phyloP scores from a whole-genome alignment of 2,888 invertebrate genomes.

The Neoaliturus tenellus region DNA sequence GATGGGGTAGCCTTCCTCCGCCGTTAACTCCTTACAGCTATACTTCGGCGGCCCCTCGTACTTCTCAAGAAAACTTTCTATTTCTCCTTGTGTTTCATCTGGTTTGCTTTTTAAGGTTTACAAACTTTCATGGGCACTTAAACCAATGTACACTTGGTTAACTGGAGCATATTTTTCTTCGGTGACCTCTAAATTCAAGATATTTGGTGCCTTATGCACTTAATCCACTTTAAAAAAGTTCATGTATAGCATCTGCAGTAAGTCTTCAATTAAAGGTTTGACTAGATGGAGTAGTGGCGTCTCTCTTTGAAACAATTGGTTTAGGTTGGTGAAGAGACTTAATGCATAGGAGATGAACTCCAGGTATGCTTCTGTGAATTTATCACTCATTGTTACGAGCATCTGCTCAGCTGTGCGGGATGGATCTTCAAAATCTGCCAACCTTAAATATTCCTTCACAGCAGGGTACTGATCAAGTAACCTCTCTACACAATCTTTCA shows the following conservation, averaged over 20 bases:
- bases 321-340: conserved; percentile 2
- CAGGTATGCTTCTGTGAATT: conserved; percentile 28
- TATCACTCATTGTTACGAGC: conserved; percentile 15
- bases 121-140: not conserved
- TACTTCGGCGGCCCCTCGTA: too few relatives aligned
- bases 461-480: conserved; percentile 35
- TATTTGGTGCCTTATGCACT: not conserved
- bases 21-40: too few relatives aligned
- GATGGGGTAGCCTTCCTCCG: too few relatives aligned
- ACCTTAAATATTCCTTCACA: conserved; percentile 28
- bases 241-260: not conserved
- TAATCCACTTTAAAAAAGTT: not conserved
- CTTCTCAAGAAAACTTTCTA: not conserved
- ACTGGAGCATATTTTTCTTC: not conserved
- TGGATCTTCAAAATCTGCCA: conserved; percentile 42
- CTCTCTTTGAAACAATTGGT: conserved; percentile 1
- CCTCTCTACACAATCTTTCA: conserved; percentile 26
- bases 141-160: not conserved
- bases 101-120: not conserved
- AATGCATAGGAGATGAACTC: conserved; percentile 43
- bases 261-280: not conserved
- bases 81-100: not conserved
- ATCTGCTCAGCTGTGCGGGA: conserved; percentile 32
- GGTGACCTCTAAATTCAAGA: not conserved
- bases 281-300: conserved; percentile 20